phyloP scores from a whole-genome alignment of 2,888 invertebrate species.

The Lycia hirtaria region DNA sequence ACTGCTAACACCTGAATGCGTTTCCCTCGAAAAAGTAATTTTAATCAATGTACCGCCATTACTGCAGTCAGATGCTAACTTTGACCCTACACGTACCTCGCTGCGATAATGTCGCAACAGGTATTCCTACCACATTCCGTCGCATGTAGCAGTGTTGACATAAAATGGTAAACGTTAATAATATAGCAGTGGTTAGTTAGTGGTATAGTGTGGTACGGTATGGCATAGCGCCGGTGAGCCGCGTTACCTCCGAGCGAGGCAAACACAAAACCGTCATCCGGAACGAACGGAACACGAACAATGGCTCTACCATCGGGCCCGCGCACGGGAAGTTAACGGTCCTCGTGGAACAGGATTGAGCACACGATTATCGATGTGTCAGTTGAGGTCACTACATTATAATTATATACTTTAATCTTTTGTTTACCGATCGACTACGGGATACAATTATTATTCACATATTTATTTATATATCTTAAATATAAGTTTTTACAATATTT shows the following conservation, averaged over 20 bases:
- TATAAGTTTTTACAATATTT: too few species aligned
- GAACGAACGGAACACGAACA: slow-evolving; percentile 60
- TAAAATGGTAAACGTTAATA: slow-evolving; percentile 32
- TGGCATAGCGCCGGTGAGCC: slow-evolving; percentile 44
- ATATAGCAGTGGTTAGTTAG: slow-evolving; percentile 37
- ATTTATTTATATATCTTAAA: too few species aligned
- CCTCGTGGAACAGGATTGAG: slow-evolving; percentile 50
- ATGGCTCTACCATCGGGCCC: slow-evolving; percentile 43
- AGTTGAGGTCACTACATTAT: slow-evolving; percentile 41
- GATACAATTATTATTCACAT: slow-evolving; percentile 9
- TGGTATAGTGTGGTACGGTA: too few species aligned
- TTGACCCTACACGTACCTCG: neutral
- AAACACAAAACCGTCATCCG: slow-evolving; percentile 55
- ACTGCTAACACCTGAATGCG: too few species aligned
- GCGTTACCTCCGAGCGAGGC: slow-evolving; percentile 42
- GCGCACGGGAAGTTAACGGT: slow-evolving; percentile 64
- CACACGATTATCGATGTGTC: slow-evolving; percentile 45
- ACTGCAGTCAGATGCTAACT: neutral
- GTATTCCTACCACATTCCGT: slow-evolving; percentile 9
- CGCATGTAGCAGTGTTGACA: slow-evolving; percentile 21
- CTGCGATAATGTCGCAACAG: neutral
- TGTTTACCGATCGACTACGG: slow-evolving; percentile 17
- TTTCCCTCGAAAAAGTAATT: neutral
- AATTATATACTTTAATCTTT: slow-evolving; percentile 29
- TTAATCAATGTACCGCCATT: too few species aligned